phyloP scores from a whole-genome alignment of 2,888 invertebrate genomes.

The Lycaena phlaeas region DNA sequence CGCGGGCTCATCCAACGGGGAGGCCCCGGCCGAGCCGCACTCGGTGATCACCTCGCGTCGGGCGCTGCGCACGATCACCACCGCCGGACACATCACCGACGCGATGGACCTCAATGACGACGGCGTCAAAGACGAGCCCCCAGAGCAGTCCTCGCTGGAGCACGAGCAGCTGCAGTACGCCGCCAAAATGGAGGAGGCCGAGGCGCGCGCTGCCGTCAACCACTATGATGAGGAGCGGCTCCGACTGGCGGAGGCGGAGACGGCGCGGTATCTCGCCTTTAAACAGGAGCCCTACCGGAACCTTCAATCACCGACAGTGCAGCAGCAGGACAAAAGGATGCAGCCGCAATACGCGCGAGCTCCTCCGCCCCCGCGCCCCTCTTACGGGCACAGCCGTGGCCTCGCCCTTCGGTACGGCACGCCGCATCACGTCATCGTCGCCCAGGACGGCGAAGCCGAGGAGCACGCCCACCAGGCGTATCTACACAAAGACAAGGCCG shows the following conservation, averaged over 20 bases:
- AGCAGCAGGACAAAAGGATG: constrained; percentile 30
- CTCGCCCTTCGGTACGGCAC: constrained; percentile 47
- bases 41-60: constrained; percentile 73
- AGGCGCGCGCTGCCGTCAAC: constrained; percentile 24
- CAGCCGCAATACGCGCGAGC: constrained; percentile 31
- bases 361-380: constrained; percentile 26
- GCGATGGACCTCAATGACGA: constrained; percentile 37
- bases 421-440: constrained; percentile 47
- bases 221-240: constrained; percentile 49
- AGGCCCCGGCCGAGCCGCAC: constrained; percentile 40
- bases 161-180: constrained; percentile 31
- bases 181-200: constrained; percentile 26
- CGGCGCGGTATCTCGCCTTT: constrained; percentile 54
- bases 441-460: constrained; percentile 40
- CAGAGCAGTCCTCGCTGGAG: constrained; percentile 36
- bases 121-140: constrained; percentile 55
- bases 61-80: constrained; percentile 73
- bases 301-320: constrained; percentile 26
- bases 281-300: constrained; percentile 53
- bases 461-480: constrained; percentile 45
- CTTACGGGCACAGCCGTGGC: constrained; percentile 36
- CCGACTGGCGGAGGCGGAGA: constrained; percentile 45
- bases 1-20: constrained; percentile 16
- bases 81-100: constrained; percentile 73
- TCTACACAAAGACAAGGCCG: constrained; percentile 41